Percentiles rank a stretch among this genome's conserved stretches.
Conservation (phyloP, 1,140 invertebrate genomes). For the Sipha flava region DNA sequence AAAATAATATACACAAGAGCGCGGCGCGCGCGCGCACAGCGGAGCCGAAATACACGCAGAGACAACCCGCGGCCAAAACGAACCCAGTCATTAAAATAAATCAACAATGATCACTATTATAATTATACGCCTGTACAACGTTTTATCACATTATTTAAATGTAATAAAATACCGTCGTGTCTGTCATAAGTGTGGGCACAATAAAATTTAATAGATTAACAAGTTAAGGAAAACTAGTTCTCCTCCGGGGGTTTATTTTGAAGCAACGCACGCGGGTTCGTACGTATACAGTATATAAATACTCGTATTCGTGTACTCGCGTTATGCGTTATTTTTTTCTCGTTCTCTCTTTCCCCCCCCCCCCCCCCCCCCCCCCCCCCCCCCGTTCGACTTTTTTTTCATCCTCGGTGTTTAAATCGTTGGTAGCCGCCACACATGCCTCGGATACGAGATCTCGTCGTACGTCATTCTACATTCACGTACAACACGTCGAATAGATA, state of each 20-base stretch:
- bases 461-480: background rate
- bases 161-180: slow-evolving; percentile 8
- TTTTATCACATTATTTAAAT: slow-evolving; percentile 15
- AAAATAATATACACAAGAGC: no score
- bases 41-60: background rate
- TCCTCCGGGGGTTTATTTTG: background rate
- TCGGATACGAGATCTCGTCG: background rate
- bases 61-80: background rate
- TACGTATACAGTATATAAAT: background rate
- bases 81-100: slow-evolving; percentile 7
- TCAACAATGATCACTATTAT: slow-evolving; percentile 14
- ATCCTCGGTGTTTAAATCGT: no score
- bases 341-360: no score
- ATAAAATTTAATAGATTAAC: slow-evolving; percentile 18
- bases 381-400: no score
- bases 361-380: no score
- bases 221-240: slow-evolving; percentile 3
- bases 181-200: slow-evolving; percentile 12
- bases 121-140: slow-evolving; percentile 2
- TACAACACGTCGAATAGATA: no score
- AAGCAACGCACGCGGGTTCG: background rate
- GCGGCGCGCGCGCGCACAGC: no score
- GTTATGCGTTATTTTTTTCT: background rate
- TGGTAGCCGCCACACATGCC: background rate
- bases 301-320: no score